These are phyloP conservation scores for Archilochus colubris DNA, from an alignment of 2,113 vertebrate genomes.

Conservation along the genomic window DNA sequence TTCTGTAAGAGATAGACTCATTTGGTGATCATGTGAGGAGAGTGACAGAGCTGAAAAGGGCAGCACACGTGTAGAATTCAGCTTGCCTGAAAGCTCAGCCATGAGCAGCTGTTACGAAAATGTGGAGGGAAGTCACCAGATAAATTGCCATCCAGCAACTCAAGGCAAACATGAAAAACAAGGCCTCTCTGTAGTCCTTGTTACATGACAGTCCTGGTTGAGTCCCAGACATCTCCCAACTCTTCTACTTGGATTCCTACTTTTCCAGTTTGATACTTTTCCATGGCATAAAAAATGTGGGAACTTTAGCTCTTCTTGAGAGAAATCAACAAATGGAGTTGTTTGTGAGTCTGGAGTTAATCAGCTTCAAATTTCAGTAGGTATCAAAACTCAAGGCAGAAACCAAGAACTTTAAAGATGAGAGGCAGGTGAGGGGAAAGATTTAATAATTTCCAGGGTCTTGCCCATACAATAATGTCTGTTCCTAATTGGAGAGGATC, in stretches of 20 bases:
- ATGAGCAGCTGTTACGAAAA: not conserved
- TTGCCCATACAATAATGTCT: not conserved
- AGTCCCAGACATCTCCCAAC: not conserved
- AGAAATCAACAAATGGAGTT: not conserved
- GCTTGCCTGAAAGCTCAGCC: not conserved
- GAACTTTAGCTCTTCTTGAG: not conserved
- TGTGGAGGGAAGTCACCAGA: not conserved
- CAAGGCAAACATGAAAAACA: not conserved
- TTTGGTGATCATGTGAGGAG: slow-evolving; percentile 24
- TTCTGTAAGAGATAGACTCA: slow-evolving; percentile 54
- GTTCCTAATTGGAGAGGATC: not conserved
- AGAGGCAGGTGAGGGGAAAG: fast-evolving
- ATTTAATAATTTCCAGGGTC: not conserved
- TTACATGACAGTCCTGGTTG: not conserved
- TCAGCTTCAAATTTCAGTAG: not conserved
- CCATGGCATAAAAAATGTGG: not conserved
- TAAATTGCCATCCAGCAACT: not conserved
- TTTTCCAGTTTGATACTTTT: not conserved
- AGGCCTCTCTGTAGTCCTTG: not conserved
- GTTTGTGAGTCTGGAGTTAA: not conserved
- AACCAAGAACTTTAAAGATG: not conserved
- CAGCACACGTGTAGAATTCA: not conserved
- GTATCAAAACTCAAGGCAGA: not conserved
- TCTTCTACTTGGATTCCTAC: not conserved
- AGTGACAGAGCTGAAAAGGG: not conserved